Evolutionary conservation across 2,113 vertebrate genomes (phyloP).

Genomic region (Puntigrus tetrazona): DNA sequence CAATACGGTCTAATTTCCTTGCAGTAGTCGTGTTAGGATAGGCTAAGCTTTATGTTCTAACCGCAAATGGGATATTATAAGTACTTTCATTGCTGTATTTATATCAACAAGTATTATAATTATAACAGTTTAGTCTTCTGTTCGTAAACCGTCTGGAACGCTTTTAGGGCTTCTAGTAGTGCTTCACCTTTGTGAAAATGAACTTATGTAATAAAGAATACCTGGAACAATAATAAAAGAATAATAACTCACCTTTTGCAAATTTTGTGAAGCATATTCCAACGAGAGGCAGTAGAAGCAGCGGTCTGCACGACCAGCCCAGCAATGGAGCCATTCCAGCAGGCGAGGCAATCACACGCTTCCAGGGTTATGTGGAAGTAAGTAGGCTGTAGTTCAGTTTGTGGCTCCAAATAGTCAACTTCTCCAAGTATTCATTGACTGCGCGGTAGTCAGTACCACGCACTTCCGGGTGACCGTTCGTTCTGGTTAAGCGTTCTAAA

Average conservation of each 20-base stretch:
- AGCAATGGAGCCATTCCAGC: slow-evolving; percentile 15
- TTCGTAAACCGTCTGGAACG: background rate
- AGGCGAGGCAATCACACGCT: background rate
- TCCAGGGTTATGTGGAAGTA: background rate
- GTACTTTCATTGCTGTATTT: background rate
- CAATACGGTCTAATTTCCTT: background rate
- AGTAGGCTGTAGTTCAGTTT: background rate
- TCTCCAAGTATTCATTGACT: slow-evolving; percentile 2
- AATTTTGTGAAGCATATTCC: slow-evolving; percentile 2
- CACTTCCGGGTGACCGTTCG: slow-evolving; percentile 26
- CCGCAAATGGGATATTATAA: background rate
- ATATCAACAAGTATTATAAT: background rate
- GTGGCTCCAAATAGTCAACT: slow-evolving; percentile 3
- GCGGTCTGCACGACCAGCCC: background rate
- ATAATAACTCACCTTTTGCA: slow-evolving; percentile 6
- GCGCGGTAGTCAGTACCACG: background rate
- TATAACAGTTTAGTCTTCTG: background rate
- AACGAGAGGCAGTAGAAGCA: slow-evolving; percentile 1
- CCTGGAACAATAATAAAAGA: background rate
- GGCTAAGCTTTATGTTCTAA: background rate
- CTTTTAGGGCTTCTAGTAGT: background rate
- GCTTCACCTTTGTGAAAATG: background rate
- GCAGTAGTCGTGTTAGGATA: background rate
- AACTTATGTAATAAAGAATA: background rate
- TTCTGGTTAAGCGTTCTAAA: background rate